Base-by-base conservation (phyloP, 2,888 invertebrate species). In the Protophormia terraenovae region DNA sequence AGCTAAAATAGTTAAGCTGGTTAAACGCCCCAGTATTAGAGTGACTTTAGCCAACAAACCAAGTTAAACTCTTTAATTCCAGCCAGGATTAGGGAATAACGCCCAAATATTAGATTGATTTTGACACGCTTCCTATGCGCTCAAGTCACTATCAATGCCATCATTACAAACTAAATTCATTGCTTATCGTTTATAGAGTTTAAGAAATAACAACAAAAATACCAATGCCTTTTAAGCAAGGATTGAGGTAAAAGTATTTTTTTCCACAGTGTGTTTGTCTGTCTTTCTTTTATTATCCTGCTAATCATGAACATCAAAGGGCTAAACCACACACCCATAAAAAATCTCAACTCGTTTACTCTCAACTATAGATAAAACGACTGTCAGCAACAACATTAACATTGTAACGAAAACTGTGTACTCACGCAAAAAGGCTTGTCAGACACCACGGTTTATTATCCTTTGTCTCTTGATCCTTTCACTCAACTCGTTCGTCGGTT, bases 271-370 rank as follows among this genome's bases (percentile, higher is more conserved):
- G 27, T n/a, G 60, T 32, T 0, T 69, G 41, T n/a, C 3, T 60
- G 47, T 16, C 35, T 67, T 32, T 58, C 64, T 58, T 78, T 75
- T 82, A 78, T 85, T 85, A 75, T 64, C 38, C 85, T 78, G 82
- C 81, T 82, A 82, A 85, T 85, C 85, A 66, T 71, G 69, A 82
- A 78, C 82, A 82, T 78, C 78, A 85, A 85, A 82, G 82, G 85
- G 85, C 85, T 85, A 82, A 82, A 82, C 85, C 85, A 85, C 85
- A 82, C 82, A 78, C 85, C 85, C 85, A 82, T 85, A 78, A 82
- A 85, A 85, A 85, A 71, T 78, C 58, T 78, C 27, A 84, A 84
- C 73, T 84, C 77, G 50, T 69, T 81, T 60, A 16, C 53, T 35
- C 60, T 19, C 66, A 64, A 24, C 45, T 19, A 27, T n/a, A 22